Evolutionary conservation across 2,797 vertebrate species (phyloP), one percentile per base, ranked within the genome.

Genomic region (Lates japonicus): DNA sequence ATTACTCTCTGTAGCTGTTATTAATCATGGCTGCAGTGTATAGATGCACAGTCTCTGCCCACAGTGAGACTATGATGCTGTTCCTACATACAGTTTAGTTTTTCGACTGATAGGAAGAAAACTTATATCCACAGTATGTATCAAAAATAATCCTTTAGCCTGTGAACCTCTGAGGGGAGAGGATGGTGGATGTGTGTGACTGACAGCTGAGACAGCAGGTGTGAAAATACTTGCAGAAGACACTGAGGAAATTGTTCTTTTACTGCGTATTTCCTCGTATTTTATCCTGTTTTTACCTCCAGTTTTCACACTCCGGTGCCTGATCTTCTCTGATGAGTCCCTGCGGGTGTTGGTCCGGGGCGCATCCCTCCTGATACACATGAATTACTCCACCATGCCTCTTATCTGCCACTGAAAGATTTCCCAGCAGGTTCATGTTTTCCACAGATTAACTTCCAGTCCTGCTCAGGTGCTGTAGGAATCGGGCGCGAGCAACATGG

Each of bases 141-240:
- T n/a, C 3, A 33, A 35, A 52, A 64, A 57, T 33, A 6, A 62
- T 62, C 46, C 55, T 29, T 33, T 17, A 44, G 65, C 5, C 62
- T 67, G 35, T 11, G 62, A 44, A 59, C 5, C 62, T 67, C 42
- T 11, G 62, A 72, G 29, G 31, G 25, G 54, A 60, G 8, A 6
- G 19, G 80, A 49, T 19, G 29, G 4, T 37, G 42, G 63, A 68
- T 5, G 1, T n/a, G 70, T 58, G 41, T 83, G 76, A 76, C 22
- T 76, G 82, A 68, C 82, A 71, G 42, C 9, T 62, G 39, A 74
- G 65, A 70, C 59, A 35, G 31, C 29, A 1, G 17, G 66, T 63
- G 74, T 35, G 65, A 80, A 57, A 51, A 69, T 58, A 22, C 29
- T 46, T 8, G 46, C 49, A 14, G 31, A 70, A 59, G 31, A 20